phyloP scores from a whole-genome alignment of 1,140 invertebrate species.

The Pseudoatta argentina region DNA sequence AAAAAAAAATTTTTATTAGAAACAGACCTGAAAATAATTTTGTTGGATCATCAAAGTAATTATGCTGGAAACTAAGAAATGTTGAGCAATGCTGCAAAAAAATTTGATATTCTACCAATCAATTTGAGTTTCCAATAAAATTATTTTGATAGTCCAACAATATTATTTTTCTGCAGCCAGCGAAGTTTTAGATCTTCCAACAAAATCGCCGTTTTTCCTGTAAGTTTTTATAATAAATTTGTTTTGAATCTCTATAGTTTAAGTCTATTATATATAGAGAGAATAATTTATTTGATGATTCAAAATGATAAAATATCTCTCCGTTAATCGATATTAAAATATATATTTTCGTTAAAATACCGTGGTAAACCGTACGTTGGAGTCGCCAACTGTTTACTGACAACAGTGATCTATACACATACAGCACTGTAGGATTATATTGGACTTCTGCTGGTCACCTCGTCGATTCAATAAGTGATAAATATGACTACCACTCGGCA shows the following conservation, averaged over 20 bases:
- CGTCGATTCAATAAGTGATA: conserved; percentile 62
- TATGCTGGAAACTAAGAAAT: too few species aligned
- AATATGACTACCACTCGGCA: conserved; percentile 35
- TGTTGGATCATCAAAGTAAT: too few species aligned
- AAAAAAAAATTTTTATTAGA: too few species aligned
- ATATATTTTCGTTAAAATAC: conserved; percentile 33
- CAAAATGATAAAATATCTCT: background rate
- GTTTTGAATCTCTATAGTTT: background rate
- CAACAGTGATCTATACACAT: background rate
- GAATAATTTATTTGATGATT: background rate
- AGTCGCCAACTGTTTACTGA: background rate
- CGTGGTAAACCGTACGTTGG: background rate
- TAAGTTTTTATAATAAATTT: background rate
- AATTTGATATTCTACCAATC: too few species aligned
- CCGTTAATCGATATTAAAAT: background rate
- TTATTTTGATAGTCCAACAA: too few species aligned
- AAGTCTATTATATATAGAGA: background rate
- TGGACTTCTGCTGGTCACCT: conserved; percentile 19
- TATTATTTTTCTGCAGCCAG: too few species aligned
- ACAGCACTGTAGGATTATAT: conserved; percentile 17
- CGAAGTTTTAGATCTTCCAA: too few species aligned
- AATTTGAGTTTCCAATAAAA: too few species aligned
- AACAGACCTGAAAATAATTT: too few species aligned
- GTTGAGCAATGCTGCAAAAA: too few species aligned
- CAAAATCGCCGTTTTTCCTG: too few species aligned